A percentile compares a stretch with the other conserved stretches of the same genome.
These are phyloP conservation scores for Anabas testudineus DNA, from an alignment of 2,797 vertebrate species.

Conservation along the genomic window DNA sequence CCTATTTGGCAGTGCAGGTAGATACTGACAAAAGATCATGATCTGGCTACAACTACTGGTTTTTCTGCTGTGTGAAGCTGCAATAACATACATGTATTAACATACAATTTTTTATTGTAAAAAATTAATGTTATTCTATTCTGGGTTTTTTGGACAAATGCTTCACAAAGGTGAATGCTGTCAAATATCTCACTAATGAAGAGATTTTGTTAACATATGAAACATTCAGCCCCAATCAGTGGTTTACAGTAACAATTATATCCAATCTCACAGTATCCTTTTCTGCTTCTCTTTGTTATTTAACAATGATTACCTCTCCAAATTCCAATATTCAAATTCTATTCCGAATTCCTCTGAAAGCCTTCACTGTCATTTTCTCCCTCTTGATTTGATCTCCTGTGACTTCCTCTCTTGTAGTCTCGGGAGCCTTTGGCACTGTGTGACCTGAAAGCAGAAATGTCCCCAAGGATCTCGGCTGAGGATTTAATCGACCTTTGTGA, in stretches of 20 bases:
- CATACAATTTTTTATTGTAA: slow-evolving; percentile 32
- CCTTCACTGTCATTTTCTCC: background rate
- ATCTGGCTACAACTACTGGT: slow-evolving; percentile 33
- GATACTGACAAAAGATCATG: slow-evolving; percentile 33
- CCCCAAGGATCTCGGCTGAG: slow-evolving; percentile 95
- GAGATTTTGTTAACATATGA: slow-evolving; percentile 20
- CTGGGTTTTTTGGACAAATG: background rate
- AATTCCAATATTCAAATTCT: slow-evolving; percentile 18
- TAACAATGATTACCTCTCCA: slow-evolving; percentile 1
- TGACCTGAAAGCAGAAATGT: slow-evolving; percentile 95
- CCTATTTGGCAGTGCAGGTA: slow-evolving; percentile 35
- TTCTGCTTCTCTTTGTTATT: slow-evolving; percentile 15
- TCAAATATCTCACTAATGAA: slow-evolving; percentile 16
- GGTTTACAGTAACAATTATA: slow-evolving; percentile 11
- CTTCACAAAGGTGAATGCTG: slow-evolving; percentile 1
- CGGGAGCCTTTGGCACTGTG: slow-evolving; percentile 92
- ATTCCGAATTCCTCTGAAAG: slow-evolving; percentile 24
- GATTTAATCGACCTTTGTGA: slow-evolving; percentile 97
- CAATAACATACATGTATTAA: too few relatives aligned
- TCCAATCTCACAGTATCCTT: slow-evolving; percentile 4
- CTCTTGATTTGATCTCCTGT: slow-evolving; percentile 33
- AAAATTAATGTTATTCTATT: slow-evolving; percentile 10
- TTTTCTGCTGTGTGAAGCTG: slow-evolving; percentile 7
- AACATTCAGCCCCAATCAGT: background rate
- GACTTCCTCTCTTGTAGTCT: slow-evolving; percentile 81